A percentile compares a stretch with the other conserved stretches of the same genome.
These are phyloP conservation scores for Cecidostiba fungosa DNA, from an alignment of 2,888 invertebrate species.

Conservation along the genomic window DNA sequence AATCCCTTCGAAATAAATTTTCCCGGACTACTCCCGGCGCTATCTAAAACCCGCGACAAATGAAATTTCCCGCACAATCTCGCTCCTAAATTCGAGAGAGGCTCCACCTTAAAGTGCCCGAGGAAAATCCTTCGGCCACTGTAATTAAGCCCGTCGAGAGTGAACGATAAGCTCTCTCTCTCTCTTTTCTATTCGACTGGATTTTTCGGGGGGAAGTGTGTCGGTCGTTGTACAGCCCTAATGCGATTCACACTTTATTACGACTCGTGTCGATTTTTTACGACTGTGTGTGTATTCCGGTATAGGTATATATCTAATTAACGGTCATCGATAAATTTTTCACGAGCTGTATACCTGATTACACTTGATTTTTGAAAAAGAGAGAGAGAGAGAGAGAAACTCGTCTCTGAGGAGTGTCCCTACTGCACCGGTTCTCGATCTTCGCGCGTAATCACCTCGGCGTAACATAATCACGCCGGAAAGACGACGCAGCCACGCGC, in stretches of 20 bases:
- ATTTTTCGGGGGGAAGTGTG: neutral
- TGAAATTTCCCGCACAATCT: slow-evolving; percentile 54
- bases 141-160: slow-evolving; percentile 43
- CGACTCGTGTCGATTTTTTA: neutral
- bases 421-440: neutral
- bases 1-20: slow-evolving; percentile 42
- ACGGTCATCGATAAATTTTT: neutral
- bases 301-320: neutral
- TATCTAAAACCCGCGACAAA: slow-evolving; percentile 55
- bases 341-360: neutral
- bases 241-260: slow-evolving; percentile 7
- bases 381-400: no score
- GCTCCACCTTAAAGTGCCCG: slow-evolving; percentile 29
- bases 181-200: neutral
- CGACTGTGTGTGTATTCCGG: neutral
- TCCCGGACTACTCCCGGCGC: neutral
- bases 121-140: slow-evolving; percentile 36
- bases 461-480: neutral
- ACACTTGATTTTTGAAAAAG: no score
- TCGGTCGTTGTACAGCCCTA: slow-evolving; percentile 1
- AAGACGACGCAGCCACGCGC: neutral
- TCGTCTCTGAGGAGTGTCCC: no score
- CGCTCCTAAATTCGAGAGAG: slow-evolving; percentile 51
- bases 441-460: neutral
- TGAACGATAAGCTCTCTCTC: slow-evolving; percentile 28